These are phyloP conservation scores for Garrulus glandarius DNA, from an alignment of 2,797 vertebrate genomes.

Conservation along the genomic window DNA sequence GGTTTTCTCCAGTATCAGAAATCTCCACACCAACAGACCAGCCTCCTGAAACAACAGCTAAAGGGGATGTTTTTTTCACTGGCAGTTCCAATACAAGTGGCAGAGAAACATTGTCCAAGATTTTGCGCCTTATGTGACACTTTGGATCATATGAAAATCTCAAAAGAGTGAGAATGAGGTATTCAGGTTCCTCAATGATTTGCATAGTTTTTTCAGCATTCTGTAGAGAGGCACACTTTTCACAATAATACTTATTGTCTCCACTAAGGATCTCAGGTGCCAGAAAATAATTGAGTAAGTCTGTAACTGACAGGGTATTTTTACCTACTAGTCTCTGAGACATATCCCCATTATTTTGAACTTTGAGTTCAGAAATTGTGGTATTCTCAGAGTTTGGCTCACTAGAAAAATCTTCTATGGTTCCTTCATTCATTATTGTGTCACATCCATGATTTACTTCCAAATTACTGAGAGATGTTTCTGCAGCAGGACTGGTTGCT, in stretches of 20 bases:
- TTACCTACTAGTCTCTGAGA: conserved; percentile 68
- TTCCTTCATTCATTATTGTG: conserved; percentile 39
- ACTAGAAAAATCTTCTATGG: conserved; percentile 22
- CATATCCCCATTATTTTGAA: conserved; percentile 41
- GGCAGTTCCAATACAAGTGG: conserved; percentile 88
- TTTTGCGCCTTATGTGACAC: conserved; percentile 93
- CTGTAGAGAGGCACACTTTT: conserved; percentile 91
- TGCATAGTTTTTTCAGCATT: conserved; percentile 94
- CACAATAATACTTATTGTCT: conserved; percentile 97
- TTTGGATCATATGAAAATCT: conserved; percentile 96
- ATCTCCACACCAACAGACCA: conserved; percentile 84
- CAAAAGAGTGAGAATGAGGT: conserved; percentile 95
- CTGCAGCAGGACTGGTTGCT: conserved; percentile 14
- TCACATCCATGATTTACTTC: conserved; percentile 46
- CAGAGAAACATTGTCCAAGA: conserved; percentile 92
- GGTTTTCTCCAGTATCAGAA: conserved; percentile 88
- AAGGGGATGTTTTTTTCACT: conserved; percentile 67
- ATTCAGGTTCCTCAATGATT: conserved; percentile 91
- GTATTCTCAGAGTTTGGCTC: conserved; percentile 50
- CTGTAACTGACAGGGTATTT: conserved; percentile 85
- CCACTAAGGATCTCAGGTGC: conserved; percentile 95
- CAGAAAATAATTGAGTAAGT: conserved; percentile 94
- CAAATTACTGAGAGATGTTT: not conserved
- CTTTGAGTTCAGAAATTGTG: conserved; percentile 38
- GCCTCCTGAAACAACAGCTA: conserved; percentile 49